Percentiles rank a stretch among this genome's conserved stretches.
Conservation (phyloP, 1,140 invertebrate species). For the Drosophila repletoides region DNA sequence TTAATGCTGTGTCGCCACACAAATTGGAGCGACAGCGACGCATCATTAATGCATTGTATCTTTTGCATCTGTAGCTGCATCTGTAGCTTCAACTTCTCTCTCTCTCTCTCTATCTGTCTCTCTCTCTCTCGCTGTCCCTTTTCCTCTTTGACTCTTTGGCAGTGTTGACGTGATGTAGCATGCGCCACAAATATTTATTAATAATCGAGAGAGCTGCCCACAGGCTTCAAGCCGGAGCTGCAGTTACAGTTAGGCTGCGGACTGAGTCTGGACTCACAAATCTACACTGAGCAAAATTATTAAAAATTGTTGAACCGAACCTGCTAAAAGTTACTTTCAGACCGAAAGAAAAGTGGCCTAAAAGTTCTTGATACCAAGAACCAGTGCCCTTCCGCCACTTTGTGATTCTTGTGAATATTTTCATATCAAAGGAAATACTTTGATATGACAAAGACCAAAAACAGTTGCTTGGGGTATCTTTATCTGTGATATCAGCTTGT, state of each 20-base stretch:
- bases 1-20: conserved; percentile 65
- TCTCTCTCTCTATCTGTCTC: background rate
- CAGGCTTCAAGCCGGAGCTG: conserved; percentile 15
- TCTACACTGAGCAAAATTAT: no score
- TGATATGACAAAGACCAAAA: no score
- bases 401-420: no score
- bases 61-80: conserved; percentile 32
- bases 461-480: no score
- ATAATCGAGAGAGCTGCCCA: conserved; percentile 53
- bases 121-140: background rate
- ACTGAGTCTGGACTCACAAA: conserved; percentile 1
- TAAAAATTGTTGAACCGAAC: no score
- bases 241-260: conserved; percentile 15
- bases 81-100: background rate
- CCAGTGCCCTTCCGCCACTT: no score
- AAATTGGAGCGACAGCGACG: conserved; percentile 56
- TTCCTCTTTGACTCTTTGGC: conserved; percentile 19
- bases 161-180: conserved; percentile 70
- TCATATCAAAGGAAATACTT: no score
- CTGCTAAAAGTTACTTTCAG: no score
- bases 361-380: no score
- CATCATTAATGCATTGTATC: conserved; percentile 56
- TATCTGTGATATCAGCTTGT: no score
- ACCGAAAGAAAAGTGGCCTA: no score
- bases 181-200: conserved; percentile 53